Conservation (phyloP, 2,113 vertebrate genomes). For the Galbula dea region DNA sequence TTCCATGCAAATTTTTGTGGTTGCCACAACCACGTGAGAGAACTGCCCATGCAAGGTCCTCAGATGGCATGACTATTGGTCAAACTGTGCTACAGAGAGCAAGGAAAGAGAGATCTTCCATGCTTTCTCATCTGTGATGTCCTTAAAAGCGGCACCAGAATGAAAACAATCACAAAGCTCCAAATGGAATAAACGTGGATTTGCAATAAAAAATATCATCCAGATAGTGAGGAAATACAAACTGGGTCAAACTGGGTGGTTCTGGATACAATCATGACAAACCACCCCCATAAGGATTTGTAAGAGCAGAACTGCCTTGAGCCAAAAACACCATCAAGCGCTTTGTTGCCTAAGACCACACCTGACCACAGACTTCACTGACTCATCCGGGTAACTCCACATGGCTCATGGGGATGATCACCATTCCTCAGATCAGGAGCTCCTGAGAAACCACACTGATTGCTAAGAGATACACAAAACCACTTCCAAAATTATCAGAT, state of each 20-base stretch:
- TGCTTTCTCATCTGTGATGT: neutral
- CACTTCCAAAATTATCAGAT: neutral
- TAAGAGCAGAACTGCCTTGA: neutral
- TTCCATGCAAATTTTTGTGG: neutral
- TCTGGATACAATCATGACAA: neutral
- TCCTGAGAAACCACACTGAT: neutral
- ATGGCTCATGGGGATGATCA: too few species aligned
- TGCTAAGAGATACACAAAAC: neutral
- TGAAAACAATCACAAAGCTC: neutral
- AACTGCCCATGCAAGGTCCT: rapidly evolving
- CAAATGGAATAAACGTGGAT: neutral
- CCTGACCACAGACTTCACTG: neutral
- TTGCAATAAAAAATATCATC: neutral
- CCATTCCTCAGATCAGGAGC: neutral
- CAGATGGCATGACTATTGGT: rapidly evolving
- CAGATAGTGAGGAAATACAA: neutral
- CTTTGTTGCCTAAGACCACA: neutral
- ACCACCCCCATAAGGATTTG: neutral
- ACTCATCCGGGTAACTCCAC: rapidly evolving
- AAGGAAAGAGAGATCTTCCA: neutral
- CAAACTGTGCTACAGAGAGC: neutral
- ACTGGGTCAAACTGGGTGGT: neutral
- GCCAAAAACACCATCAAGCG: neutral
- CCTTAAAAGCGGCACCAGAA: neutral
- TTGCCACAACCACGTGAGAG: neutral